Percentiles rank a stretch among this genome's conserved stretches.
Evolutionary conservation across 2,113 vertebrate genomes (phyloP).

Genomic region (Gallinago paraguaiae): DNA sequence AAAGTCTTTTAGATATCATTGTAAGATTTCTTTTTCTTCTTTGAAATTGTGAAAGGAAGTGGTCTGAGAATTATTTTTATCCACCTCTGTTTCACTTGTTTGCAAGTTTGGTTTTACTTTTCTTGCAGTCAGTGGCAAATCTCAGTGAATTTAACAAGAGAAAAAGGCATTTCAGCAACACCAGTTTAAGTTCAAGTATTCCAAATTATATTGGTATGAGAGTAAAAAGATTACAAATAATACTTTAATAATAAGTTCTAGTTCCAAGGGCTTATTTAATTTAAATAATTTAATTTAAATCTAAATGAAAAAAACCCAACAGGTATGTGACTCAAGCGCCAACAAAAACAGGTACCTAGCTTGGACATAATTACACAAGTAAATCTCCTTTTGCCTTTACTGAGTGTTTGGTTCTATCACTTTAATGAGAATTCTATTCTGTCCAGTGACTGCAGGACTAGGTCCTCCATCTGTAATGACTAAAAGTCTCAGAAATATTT

Average conservation of each 20-base stretch:
- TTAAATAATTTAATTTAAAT: constrained; percentile 8
- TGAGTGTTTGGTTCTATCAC: neutral
- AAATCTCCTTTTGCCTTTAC: neutral
- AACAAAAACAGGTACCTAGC: neutral
- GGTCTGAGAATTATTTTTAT: neutral
- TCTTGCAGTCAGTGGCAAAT: neutral
- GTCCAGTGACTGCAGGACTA: neutral
- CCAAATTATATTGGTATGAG: neutral
- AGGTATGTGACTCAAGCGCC: neutral
- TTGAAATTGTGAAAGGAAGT: neutral
- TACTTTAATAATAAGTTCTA: neutral
- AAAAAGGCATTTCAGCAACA: neutral
- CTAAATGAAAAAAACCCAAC: neutral
- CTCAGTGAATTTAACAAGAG: neutral
- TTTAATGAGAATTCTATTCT: neutral
- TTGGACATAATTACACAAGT: neutral
- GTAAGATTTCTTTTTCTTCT: neutral
- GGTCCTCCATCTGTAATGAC: neutral
- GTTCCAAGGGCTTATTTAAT: neutral
- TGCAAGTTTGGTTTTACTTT: neutral
- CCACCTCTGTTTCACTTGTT: neutral
- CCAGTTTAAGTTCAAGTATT: neutral
- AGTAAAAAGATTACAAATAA: neutral
- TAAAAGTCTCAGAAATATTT: neutral
- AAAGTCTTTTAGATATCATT: neutral